Evolutionary conservation across 2,113 vertebrate species (phyloP).

Genomic region (Vimba vimba): DNA sequence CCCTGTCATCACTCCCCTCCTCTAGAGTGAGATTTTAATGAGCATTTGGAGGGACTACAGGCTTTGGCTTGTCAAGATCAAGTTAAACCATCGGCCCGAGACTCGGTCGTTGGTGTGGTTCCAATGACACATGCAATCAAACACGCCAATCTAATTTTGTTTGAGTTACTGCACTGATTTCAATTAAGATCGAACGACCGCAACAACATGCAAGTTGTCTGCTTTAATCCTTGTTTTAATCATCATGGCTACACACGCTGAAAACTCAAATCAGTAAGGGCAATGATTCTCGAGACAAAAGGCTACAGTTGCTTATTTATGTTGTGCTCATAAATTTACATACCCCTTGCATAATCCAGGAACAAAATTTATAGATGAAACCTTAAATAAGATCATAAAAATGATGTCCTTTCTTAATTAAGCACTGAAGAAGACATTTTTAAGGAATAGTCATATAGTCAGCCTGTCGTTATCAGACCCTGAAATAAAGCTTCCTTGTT

Average conservation of each 20-base stretch:
- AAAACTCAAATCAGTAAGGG: neutral
- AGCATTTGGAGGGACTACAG: neutral
- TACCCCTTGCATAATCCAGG: neutral
- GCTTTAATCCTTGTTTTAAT: conserved; percentile 5
- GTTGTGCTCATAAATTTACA: neutral
- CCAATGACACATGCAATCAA: conserved; percentile 26
- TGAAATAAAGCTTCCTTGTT: neutral
- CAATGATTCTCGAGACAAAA: neutral
- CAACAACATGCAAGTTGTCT: conserved; percentile 36
- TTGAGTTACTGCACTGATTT: conserved; percentile 23
- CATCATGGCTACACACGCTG: neutral
- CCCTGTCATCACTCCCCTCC: conserved; percentile 29
- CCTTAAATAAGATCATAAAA: neutral
- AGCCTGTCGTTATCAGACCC: neutral
- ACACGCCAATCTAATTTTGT: conserved; percentile 25
- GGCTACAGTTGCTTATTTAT: neutral
- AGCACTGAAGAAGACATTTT: neutral
- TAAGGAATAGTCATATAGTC: no score
- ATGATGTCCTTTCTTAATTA: neutral
- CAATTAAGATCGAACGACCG: conserved; percentile 19
- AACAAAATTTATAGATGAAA: neutral
- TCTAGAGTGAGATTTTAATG: neutral
- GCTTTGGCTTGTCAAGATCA: conserved; percentile 24
- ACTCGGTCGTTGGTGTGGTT: neutral
- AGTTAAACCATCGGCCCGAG: neutral